Evolutionary conservation across 2,113 vertebrate species (phyloP), one percentile per base, ranked within the genome.

Genomic region (Microcebus ravelobensis): DNA sequence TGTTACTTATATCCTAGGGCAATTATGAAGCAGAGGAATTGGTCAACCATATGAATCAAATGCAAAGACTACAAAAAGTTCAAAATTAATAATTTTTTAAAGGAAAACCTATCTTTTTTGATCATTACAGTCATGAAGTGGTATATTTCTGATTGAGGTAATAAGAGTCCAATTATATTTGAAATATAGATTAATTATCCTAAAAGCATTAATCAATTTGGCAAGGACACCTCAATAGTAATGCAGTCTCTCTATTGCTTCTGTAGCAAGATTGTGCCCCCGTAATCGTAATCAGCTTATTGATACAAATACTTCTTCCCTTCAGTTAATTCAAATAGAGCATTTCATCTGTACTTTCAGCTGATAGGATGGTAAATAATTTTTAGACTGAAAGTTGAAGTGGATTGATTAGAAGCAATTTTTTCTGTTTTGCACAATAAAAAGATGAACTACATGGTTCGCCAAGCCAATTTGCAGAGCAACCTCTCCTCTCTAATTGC

Each of bases 401-500:
- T 99, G 97, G 98, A 98, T 98, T 98, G 98, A 99, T 98, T 98
- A 99, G 98, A 97, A 98, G 97, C 98, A 98, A 98, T 98, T 98
- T 98, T 98, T 98, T 97, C 98, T 98, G 97, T 98, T 99, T 98
- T 98, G 98, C 97, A 98, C 98, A 99, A 98, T 98, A 99, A 98
- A 98, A 99, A 98, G 97, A 99, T 98, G 98, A 99, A 98, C 98
- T 98, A 93, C 96, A 65, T 97, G 97, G 98, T 98, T 98, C 95
- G 94, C 25, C 21, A 98, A 98, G 98, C 98, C 98, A 99, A 99
- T 99, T 99, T 99, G 97, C 97, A 98, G 98, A 98, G 98, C 98
- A 98, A 99, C 98, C 98, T 99, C 98, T 98, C 97, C 97, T 99
- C 97, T 98, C 99, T 99, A 99, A 99, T 99, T 99, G 99, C 98